These are phyloP conservation scores for Schrankia costaestrigalis DNA, from an alignment of 2,888 invertebrate species.

Conservation along the genomic window DNA sequence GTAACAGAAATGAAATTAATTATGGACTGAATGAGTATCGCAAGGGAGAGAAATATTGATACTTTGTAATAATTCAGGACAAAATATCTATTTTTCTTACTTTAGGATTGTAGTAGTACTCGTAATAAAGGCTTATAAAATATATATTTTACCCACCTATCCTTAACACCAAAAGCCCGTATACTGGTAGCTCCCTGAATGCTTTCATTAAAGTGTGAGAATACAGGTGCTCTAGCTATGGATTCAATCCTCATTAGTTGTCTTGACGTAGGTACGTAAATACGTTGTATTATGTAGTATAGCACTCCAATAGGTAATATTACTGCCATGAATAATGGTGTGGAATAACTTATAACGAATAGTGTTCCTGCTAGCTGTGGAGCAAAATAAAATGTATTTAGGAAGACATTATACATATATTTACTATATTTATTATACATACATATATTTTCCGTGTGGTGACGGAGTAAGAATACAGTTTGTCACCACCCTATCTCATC, in stretches of 20 bases:
- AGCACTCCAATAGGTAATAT: conserved; percentile 89
- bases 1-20: too few relatives aligned
- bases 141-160: conserved; percentile 58
- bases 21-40: too few relatives aligned
- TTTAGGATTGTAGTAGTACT: not conserved
- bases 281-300: conserved; percentile 94
- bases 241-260: conserved; percentile 97
- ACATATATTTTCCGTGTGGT: too few relatives aligned
- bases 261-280: conserved; percentile 96
- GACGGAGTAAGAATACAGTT: too few relatives aligned
- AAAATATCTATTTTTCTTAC: too few relatives aligned
- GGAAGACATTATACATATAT: too few relatives aligned
- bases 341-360: conserved; percentile 92
- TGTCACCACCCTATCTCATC: too few relatives aligned
- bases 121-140: not conserved
- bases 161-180: conserved; percentile 90
- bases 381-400: conserved; percentile 3
- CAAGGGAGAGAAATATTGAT: too few relatives aligned
- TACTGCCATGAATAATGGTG: conserved; percentile 89
- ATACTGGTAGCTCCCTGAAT: conserved; percentile 93
- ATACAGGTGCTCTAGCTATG: conserved; percentile 96
- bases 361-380: conserved; percentile 90
- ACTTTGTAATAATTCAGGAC: too few relatives aligned
- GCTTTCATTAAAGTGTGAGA: conserved; percentile 97
- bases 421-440: too few relatives aligned